phyloP scores from a whole-genome alignment of 1,140 invertebrate species.

The Schlechtendalia chinensis region DNA sequence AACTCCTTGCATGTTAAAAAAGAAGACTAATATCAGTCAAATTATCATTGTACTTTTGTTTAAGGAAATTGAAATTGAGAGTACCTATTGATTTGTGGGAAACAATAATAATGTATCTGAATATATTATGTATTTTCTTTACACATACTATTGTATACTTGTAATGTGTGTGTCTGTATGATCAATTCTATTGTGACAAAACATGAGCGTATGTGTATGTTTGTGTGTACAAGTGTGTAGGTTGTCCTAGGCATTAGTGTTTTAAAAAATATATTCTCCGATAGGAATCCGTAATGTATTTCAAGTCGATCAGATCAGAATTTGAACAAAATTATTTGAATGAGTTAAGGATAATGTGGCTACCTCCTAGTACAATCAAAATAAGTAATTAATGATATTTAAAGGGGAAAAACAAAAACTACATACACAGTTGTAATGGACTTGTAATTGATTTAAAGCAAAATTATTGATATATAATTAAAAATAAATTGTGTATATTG shows the following conservation, averaged over 20 bases:
- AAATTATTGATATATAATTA: neutral
- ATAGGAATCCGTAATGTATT: neutral
- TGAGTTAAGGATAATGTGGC: slow-evolving; percentile 17
- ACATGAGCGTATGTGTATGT: neutral
- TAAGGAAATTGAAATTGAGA: neutral
- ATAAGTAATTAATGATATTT: neutral
- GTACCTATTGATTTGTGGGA: neutral
- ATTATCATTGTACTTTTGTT: neutral
- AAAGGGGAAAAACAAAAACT: neutral
- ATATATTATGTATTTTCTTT: neutral
- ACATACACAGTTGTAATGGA: neutral
- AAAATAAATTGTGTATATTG: neutral
- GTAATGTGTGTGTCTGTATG: neutral
- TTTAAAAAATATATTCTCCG: no score
- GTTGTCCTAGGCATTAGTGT: no score
- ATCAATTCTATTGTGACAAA: neutral
- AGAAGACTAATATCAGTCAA: neutral
- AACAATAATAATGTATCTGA: neutral
- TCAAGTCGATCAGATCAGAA: neutral
- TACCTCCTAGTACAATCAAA: neutral
- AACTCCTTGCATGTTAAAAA: slow-evolving; percentile 10
- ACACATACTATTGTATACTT: neutral
- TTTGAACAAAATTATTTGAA: neutral
- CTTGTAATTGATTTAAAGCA: neutral
- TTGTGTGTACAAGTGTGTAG: no score